Base-by-base conservation (phyloP, 2,113 vertebrate species). In the Corythaixoides concolor region DNA sequence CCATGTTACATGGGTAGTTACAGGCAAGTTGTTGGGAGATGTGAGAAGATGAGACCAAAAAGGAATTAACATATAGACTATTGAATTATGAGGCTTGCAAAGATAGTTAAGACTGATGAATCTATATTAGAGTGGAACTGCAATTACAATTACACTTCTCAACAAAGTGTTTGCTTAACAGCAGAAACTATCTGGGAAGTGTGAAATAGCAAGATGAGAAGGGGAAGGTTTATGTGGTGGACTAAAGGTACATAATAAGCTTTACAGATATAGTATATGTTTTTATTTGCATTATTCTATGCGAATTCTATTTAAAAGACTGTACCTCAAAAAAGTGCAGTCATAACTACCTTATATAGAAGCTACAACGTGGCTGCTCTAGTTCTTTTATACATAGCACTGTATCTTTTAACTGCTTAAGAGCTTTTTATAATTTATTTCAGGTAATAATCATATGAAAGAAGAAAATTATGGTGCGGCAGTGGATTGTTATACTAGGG, bases 391-490 rank as follows among this genome's bases (percentile, higher is more conserved):
- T 75, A 33, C 10, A 35, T 67, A 63, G 14, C 26, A 33, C 15
- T 83, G 8, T 88, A 32, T 85, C 63, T 90, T 91, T 62, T 77
- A 55, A 91, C 13, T 37, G 37, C 30, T 84, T 64, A 93, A 72
- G 24, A 83, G 33, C 5, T 88, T 77, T 83, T 91, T 80, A 35
- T 69, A 66, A 37, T 97, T 73, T 59, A 74, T 97, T 98, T 93
- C 77, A 99, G 99, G 99, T 70, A 99, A 99, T 96, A 99, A 99
- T 94, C 99, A 99, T 94, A 99, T 99, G 99, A 99, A 99, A 97
- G 99, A 99, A 94, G 99, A 99, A 98, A 99, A 99, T 96, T 99
- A 99, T 66, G 96, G 97, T 92, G 98, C 99, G 73, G 99, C 99
- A 23, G 98, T 99, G 96, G 99, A 99, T 74, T 99, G 99, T 95